These are phyloP conservation scores for Drosophila kanapiae DNA, from an alignment of 1,140 invertebrate genomes.

Conservation along the genomic window DNA sequence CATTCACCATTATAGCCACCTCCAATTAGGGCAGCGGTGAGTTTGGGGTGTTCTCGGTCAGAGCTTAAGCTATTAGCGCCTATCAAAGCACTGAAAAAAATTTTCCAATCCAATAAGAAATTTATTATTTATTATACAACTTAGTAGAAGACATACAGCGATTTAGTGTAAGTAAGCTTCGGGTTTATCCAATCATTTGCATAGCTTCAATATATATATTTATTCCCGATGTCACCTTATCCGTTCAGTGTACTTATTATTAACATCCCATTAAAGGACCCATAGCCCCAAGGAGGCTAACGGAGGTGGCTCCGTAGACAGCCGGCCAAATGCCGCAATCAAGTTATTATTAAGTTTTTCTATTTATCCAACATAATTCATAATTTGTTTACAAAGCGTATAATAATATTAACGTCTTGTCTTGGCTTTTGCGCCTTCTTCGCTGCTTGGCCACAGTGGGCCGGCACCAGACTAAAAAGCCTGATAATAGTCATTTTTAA, in stretches of 20 bases:
- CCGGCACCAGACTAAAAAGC: background rate
- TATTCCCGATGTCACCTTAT: background rate
- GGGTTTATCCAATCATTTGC: background rate
- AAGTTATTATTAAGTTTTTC: conserved; percentile 84
- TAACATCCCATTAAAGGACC: conserved; percentile 23
- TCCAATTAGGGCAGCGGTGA: conserved; percentile 30
- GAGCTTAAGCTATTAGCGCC: conserved; percentile 5
- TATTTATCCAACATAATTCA: conserved; percentile 84
- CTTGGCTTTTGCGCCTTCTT: conserved; percentile 36
- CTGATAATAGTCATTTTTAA: no score
- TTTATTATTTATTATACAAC: no score
- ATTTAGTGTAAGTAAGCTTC: background rate
- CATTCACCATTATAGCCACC: conserved; percentile 38
- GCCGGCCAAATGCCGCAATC: conserved; percentile 76
- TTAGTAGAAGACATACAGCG: no score
- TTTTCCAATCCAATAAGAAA: fast-evolving
- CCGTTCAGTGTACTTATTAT: conserved; percentile 20
- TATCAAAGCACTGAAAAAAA: conserved; percentile 2
- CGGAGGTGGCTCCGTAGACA: conserved; percentile 15
- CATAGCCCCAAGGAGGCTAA: conserved; percentile 9
- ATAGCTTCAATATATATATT: background rate
- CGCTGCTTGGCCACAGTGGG: background rate
- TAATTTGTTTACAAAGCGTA: conserved; percentile 84
- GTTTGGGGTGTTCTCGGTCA: background rate
- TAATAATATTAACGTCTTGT: conserved; percentile 83